Evolutionary conservation across 2,797 vertebrate genomes (phyloP).

Genomic region (Tapirus indicus): DNA sequence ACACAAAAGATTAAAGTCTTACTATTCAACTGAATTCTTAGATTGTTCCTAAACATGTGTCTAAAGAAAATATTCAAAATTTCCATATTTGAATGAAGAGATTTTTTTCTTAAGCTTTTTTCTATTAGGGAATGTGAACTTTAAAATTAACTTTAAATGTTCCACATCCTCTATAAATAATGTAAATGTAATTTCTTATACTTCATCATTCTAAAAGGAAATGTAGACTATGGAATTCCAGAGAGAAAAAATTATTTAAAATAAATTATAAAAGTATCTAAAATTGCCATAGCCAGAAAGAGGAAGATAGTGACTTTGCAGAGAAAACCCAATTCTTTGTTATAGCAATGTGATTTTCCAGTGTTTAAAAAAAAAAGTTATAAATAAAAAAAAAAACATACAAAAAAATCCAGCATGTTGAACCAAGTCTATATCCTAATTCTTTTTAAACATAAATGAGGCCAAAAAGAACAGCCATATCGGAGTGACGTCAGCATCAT

Average conservation of each 20-base stretch:
- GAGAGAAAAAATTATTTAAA: constrained; percentile 58
- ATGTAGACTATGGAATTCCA: background rate
- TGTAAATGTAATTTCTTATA: constrained; percentile 11
- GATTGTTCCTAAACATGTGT: background rate
- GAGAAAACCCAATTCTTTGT: constrained; percentile 15
- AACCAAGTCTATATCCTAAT: background rate
- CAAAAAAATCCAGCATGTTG: background rate
- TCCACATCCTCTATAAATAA: background rate
- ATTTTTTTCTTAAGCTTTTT: constrained; percentile 9
- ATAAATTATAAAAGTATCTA: background rate
- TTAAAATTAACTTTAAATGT: constrained; percentile 28
- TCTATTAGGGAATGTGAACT: constrained; percentile 25
- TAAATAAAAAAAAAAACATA: background rate
- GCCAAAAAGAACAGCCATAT: background rate
- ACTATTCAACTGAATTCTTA: background rate
- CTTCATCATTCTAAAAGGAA: constrained; percentile 37
- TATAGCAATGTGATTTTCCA: background rate
- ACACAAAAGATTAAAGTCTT: background rate
- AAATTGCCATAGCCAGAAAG: constrained; percentile 37
- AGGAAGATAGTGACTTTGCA: constrained; percentile 1
- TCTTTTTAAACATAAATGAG: constrained; percentile 9
- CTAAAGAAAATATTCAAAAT: constrained; percentile 9
- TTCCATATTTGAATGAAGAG: constrained; percentile 24
- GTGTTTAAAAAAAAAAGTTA: background rate
- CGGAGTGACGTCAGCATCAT: no score